phyloP scores from a whole-genome alignment of 2,797 vertebrate genomes.

The Hoplostethus atlanticus region DNA sequence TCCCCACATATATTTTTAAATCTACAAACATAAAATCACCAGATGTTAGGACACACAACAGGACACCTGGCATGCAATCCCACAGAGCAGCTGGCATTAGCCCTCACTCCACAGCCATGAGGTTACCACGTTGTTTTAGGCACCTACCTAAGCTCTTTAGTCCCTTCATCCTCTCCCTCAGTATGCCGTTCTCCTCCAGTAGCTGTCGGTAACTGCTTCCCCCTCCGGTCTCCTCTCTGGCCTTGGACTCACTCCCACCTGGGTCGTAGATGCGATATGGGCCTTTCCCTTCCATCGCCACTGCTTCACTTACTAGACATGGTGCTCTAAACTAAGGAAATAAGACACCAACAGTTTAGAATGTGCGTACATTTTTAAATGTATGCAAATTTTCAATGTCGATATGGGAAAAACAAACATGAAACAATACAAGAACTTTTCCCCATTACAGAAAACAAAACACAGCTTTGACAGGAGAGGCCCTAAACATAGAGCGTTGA shows the following conservation, averaged over 20 bases:
- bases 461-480: slow-evolving; percentile 1
- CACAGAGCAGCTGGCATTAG: slow-evolving; percentile 21
- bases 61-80: slow-evolving; percentile 13
- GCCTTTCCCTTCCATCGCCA: slow-evolving; percentile 94
- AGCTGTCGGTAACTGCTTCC: slow-evolving; percentile 90
- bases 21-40: not conserved
- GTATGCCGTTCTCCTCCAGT: slow-evolving; percentile 92
- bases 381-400: not conserved
- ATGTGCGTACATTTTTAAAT: too few species aligned
- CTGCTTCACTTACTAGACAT: slow-evolving; percentile 80
- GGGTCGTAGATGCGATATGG: slow-evolving; percentile 98
- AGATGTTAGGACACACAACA: slow-evolving; percentile 12
- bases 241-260: slow-evolving; percentile 87
- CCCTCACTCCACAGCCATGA: slow-evolving; percentile 20
- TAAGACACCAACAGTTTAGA: slow-evolving; percentile 10
- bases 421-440: not conserved
- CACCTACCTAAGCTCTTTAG: slow-evolving; percentile 94
- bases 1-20: not conserved
- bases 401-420: not conserved
- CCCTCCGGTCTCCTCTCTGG: slow-evolving; percentile 78
- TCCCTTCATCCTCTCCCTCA: slow-evolving; percentile 96
- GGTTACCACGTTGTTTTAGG: slow-evolving; percentile 27
- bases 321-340: slow-evolving; percentile 65
- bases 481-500: not conserved
- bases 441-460: not conserved